phyloP scores from a whole-genome alignment of 2,113 vertebrate species.

The Poecile atricapillus region DNA sequence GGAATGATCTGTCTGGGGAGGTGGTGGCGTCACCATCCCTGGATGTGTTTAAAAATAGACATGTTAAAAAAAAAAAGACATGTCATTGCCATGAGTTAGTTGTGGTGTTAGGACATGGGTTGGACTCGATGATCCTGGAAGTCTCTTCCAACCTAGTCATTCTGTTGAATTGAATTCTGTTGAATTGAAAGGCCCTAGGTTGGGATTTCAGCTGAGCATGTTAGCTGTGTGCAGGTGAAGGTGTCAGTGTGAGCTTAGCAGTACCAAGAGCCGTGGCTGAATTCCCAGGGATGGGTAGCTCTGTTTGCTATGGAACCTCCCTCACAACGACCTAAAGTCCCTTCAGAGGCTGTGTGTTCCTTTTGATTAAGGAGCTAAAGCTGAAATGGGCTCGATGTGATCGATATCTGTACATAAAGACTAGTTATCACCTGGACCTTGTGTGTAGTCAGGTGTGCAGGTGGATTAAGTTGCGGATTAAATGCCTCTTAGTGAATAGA shows the following conservation, averaged over 20 bases:
- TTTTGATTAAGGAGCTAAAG: background rate
- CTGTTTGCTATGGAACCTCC: rapidly evolving
- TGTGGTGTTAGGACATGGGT: too few relatives aligned
- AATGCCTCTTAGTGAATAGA: background rate
- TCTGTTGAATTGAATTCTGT: too few relatives aligned
- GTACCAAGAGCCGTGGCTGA: rapidly evolving
- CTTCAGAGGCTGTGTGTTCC: rapidly evolving
- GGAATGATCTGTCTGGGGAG: too few relatives aligned
- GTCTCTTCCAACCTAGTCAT: too few relatives aligned
- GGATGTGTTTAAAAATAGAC: too few relatives aligned
- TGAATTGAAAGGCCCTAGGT: too few relatives aligned
- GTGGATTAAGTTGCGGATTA: background rate
- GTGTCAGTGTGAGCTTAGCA: rapidly evolving
- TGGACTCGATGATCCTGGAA: too few relatives aligned
- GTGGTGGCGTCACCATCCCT: too few relatives aligned
- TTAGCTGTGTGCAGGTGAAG: background rate
- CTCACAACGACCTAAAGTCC: rapidly evolving
- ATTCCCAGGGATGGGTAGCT: background rate
- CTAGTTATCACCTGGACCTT: background rate
- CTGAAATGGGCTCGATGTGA: background rate
- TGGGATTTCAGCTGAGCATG: background rate
- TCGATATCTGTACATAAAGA: background rate
- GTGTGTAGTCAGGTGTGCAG: background rate
- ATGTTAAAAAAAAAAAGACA: too few relatives aligned
- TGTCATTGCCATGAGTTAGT: too few relatives aligned